phyloP scores from a whole-genome alignment of 1,140 invertebrate genomes.

The Myzus persicae region DNA sequence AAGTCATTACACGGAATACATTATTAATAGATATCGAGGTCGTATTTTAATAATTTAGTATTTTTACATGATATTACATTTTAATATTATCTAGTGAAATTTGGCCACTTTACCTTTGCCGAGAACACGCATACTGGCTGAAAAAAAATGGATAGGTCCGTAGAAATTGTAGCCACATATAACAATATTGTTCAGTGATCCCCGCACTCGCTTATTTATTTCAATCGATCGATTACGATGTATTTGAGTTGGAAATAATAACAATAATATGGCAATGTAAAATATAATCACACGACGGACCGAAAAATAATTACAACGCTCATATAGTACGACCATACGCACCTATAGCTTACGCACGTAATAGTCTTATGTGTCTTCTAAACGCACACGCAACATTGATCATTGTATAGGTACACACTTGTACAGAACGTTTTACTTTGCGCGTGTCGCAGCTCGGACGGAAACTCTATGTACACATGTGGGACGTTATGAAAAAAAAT shows the following conservation, averaged over 20 bases:
- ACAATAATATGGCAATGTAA: background rate
- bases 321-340: too few species aligned
- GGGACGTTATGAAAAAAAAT: background rate
- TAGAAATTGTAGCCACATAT: slow-evolving; percentile 13
- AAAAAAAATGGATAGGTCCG: background rate
- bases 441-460: background rate
- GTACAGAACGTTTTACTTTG: slow-evolving; percentile 3
- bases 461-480: slow-evolving; percentile 23
- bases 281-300: background rate
- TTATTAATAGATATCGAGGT: background rate
- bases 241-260: background rate
- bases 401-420: background rate
- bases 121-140: too few species aligned
- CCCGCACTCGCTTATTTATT: background rate
- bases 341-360: too few species aligned
- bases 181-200: background rate
- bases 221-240: background rate
- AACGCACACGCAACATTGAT: background rate
- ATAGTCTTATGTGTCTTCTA: background rate
- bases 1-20: background rate
- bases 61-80: background rate
- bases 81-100: background rate
- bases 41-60: too few species aligned
- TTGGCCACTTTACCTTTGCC: background rate
- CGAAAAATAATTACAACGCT: background rate